A percentile compares a stretch with the other conserved stretches of the same genome.
Conservation (phyloP, 1,140 invertebrate species). For the Diachasma alloeum region DNA sequence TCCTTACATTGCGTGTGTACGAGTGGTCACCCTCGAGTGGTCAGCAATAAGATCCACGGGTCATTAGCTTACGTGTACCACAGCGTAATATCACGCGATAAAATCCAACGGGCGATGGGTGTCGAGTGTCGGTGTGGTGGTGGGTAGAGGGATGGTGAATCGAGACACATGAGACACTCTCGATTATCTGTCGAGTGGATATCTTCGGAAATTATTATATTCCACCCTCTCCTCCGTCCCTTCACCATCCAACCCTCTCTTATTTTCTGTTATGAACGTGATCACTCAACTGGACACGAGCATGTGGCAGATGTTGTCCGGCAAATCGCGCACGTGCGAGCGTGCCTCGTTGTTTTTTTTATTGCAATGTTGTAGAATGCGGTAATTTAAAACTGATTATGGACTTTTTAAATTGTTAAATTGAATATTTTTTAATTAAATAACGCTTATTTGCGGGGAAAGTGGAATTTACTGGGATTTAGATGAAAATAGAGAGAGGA, state of each 20-base stretch:
- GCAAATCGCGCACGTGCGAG: constrained; percentile 38
- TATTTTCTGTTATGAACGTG: constrained; percentile 33
- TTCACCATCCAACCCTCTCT: not conserved
- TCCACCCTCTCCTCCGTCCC: not conserved
- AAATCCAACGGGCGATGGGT: constrained; percentile 43
- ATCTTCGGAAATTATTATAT: constrained; percentile 3
- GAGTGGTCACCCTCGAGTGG: constrained; percentile 11
- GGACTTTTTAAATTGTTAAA: not conserved
- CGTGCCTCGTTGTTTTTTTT: not conserved
- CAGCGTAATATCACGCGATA: constrained; percentile 52
- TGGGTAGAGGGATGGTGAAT: constrained; percentile 29
- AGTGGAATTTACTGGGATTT: too few species aligned
- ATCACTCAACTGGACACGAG: constrained; percentile 27
- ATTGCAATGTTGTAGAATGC: not conserved
- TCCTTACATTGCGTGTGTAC: constrained; percentile 40
- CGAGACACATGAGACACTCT: constrained; percentile 59
- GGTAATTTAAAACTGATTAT: not conserved
- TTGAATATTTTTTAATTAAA: not conserved
- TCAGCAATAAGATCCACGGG: constrained; percentile 46
- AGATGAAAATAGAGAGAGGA: too few species aligned
- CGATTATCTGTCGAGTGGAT: constrained; percentile 41
- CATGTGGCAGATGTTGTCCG: constrained; percentile 47
- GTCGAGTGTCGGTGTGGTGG: constrained; percentile 52
- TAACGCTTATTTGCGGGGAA: too few species aligned
- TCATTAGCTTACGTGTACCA: constrained; percentile 53